phyloP scores from a whole-genome alignment of 2,888 invertebrate species.

The Hirtodrosophila alboralis region DNA sequence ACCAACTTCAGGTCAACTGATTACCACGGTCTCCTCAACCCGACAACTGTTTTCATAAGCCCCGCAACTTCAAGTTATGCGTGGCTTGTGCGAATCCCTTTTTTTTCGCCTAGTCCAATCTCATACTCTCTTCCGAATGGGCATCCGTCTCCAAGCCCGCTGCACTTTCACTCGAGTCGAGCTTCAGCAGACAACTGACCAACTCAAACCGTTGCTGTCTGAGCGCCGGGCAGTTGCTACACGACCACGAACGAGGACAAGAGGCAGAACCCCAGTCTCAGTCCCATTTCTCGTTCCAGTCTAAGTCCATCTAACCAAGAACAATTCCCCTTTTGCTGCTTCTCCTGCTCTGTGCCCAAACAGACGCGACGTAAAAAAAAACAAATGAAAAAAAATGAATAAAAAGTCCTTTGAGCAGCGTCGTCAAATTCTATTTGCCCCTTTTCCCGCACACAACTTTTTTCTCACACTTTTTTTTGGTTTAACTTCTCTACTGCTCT shows the following conservation, averaged over 20 bases:
- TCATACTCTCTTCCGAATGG: constrained; percentile 8
- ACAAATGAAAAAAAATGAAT: constrained; percentile 13
- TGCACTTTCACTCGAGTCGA: constrained; percentile 74
- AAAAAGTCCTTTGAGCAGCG: constrained; percentile 62
- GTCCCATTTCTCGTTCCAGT: constrained; percentile 15
- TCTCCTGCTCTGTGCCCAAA: constrained; percentile 8
- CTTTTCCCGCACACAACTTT: constrained; percentile 36
- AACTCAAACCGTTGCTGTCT: constrained; percentile 62
- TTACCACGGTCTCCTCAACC: constrained; percentile 7
- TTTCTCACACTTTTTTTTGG: constrained; percentile 36
- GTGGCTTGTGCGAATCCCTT: constrained; percentile 11
- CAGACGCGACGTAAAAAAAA: constrained; percentile 67
- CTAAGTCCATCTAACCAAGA: constrained; percentile 42
- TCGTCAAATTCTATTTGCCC: constrained; percentile 32
- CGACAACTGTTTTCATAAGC: background rate
- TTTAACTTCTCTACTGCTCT: constrained; percentile 36
- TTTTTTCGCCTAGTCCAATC: constrained; percentile 3
- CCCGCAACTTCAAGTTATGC: constrained; percentile 6
- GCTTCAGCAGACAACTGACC: constrained; percentile 50
- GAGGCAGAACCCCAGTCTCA: constrained; percentile 13
- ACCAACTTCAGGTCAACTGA: constrained; percentile 31
- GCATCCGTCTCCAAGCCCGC: constrained; percentile 40
- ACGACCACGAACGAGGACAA: constrained; percentile 25
- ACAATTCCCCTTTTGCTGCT: constrained; percentile 6
- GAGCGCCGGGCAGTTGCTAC: constrained; percentile 35